These are phyloP conservation scores for Heliconius hewitsoni DNA, from an alignment of 1,140 invertebrate genomes.

Conservation along the genomic window DNA sequence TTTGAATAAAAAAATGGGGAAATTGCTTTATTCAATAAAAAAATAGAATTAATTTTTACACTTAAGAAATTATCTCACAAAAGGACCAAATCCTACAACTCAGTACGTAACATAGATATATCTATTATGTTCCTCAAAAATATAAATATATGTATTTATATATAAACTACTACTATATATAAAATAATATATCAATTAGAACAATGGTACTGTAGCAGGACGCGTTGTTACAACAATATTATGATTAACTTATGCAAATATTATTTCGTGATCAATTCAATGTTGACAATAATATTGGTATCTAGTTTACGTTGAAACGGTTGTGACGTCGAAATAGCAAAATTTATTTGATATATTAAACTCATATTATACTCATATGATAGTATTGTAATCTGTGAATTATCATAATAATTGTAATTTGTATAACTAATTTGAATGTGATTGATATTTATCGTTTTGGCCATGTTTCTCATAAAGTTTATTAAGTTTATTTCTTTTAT, in stretches of 20 bases:
- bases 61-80: not conserved
- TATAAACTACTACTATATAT: not conserved
- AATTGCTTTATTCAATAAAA: not conserved
- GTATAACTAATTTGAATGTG: not conserved
- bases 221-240: conserved; percentile 49
- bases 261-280: conserved; percentile 52
- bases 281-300: conserved; percentile 47
- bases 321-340: conserved; percentile 46
- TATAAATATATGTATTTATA: not conserved
- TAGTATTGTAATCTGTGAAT: conserved; percentile 20
- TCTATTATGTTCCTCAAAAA: not conserved
- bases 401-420: conserved; percentile 23
- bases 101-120: not conserved
- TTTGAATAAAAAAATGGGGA: not conserved
- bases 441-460: not conserved
- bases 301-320: conserved; percentile 42
- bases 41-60: not conserved
- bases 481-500: too few relatives aligned
- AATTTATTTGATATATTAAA: conserved; percentile 39
- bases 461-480: not conserved
- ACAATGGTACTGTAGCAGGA: conserved; percentile 34
- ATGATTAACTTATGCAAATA: conserved; percentile 60
- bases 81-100: not conserved
- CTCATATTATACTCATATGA: conserved; percentile 18
- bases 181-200: conserved; percentile 24